These are phyloP conservation scores for Psammodynastes pulverulentus DNA, from an alignment of 2,113 vertebrate genomes.

Conservation along the genomic window DNA sequence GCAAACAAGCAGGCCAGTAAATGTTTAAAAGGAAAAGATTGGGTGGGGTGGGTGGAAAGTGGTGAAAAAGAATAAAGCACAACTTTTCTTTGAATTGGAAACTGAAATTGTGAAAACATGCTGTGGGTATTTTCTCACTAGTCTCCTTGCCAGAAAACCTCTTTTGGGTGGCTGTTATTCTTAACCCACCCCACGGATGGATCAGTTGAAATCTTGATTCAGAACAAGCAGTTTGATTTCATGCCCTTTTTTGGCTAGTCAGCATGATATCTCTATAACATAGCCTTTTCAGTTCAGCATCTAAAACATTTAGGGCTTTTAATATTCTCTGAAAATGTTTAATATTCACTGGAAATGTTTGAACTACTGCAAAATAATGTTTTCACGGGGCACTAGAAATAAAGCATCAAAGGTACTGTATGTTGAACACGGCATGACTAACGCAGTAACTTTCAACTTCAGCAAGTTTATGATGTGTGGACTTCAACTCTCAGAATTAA, in stretches of 20 bases:
- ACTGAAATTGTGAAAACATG: neutral
- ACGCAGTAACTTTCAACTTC: neutral
- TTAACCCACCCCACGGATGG: neutral
- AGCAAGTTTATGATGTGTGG: neutral
- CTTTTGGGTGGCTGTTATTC: neutral
- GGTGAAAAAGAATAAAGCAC: neutral
- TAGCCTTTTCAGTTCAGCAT: neutral
- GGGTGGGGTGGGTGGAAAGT: neutral
- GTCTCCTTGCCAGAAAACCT: neutral
- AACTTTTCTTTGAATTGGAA: neutral
- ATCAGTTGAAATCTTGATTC: neutral
- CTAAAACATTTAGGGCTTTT: neutral
- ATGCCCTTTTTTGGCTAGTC: neutral
- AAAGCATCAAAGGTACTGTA: neutral
- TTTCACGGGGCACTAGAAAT: neutral
- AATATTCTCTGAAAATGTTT: neutral
- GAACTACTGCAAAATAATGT: neutral
- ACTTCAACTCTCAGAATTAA: neutral
- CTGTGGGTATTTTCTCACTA: neutral
- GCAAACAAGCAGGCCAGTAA: neutral
- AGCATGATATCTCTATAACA: neutral
- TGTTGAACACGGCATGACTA: neutral
- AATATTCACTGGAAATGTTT: neutral
- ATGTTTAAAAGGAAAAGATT: neutral
- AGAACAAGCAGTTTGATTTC: neutral